Evolutionary conservation across 2,888 invertebrate genomes (phyloP).

Genomic region (Drosophila pseudotakahashii): DNA sequence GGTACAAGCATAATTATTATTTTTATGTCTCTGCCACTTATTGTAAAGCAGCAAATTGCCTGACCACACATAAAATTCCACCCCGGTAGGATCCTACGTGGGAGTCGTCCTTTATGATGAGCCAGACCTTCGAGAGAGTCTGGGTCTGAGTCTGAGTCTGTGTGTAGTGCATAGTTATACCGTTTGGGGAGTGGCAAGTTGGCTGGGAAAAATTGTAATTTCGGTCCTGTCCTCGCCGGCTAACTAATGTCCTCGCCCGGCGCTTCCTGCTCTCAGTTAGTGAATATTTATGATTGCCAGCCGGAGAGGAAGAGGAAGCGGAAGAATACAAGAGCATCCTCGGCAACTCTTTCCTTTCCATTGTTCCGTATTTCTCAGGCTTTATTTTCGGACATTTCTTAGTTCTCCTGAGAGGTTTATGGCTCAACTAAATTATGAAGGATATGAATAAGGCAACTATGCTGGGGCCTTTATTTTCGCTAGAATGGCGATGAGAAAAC

Average conservation of each 20-base stretch:
- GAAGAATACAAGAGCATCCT: conserved; percentile 30
- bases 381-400: conserved; percentile 27
- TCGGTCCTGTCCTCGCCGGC: conserved; percentile 42
- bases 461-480: not conserved
- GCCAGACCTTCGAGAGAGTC: not conserved
- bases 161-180: not conserved
- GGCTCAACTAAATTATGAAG: conserved; percentile 34
- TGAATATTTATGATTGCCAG: conserved; percentile 64
- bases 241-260: conserved; percentile 44
- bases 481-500: not conserved
- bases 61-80: conserved; percentile 49
- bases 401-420: conserved; percentile 27
- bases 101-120: conserved; percentile 33
- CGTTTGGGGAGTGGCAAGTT: not conserved
- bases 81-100: conserved; percentile 44
- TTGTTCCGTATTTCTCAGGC: conserved; percentile 15
- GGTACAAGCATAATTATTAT: conserved; percentile 81
- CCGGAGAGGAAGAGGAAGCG: conserved; percentile 28
- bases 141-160: not conserved
- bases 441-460: conserved; percentile 28
- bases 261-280: conserved; percentile 51
- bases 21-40: conserved; percentile 80
- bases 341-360: conserved; percentile 22
- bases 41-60: conserved; percentile 80
- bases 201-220: conserved; percentile 47